A percentile compares a stretch with the other conserved stretches of the same genome.
phyloP scores from a whole-genome alignment of 2,888 invertebrate genomes.

The Metopia argyrocephala region DNA sequence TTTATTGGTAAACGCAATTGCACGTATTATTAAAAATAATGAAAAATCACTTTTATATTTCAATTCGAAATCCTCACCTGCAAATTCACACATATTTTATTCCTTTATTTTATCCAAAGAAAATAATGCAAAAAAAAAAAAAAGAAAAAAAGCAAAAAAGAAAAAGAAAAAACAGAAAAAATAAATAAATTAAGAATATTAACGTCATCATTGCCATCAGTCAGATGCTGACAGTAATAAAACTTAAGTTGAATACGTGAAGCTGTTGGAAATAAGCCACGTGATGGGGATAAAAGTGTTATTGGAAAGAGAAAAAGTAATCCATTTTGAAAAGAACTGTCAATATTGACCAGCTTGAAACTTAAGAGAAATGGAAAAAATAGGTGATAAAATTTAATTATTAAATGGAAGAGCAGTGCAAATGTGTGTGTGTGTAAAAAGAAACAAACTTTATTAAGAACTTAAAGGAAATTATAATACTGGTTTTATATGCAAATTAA shows the following conservation, averaged over 20 bases:
- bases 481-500: too few relatives aligned
- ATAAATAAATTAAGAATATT: background rate
- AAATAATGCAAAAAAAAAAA: background rate
- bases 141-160: background rate
- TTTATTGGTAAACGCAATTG: conserved; percentile 34
- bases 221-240: conserved; percentile 19
- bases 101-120: background rate
- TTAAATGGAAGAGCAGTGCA: too few relatives aligned
- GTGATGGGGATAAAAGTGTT: background rate
- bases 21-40: conserved; percentile 52
- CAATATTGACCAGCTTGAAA: too few relatives aligned
- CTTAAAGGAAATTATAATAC: too few relatives aligned
- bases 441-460: too few relatives aligned
- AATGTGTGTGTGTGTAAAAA: too few relatives aligned
- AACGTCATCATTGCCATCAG: conserved; percentile 22
- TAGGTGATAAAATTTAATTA: too few relatives aligned
- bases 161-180: background rate
- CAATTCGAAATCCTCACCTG: background rate
- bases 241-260: conserved; percentile 28
- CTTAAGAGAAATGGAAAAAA: too few relatives aligned
- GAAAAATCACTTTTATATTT: conserved; percentile 26
- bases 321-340: too few relatives aligned
- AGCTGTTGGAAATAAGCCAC: too few relatives aligned
- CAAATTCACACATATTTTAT: background rate
- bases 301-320: background rate